Evolutionary conservation across 2,888 invertebrate genomes (phyloP).

Genomic region (Muschampia plurimacula): DNA sequence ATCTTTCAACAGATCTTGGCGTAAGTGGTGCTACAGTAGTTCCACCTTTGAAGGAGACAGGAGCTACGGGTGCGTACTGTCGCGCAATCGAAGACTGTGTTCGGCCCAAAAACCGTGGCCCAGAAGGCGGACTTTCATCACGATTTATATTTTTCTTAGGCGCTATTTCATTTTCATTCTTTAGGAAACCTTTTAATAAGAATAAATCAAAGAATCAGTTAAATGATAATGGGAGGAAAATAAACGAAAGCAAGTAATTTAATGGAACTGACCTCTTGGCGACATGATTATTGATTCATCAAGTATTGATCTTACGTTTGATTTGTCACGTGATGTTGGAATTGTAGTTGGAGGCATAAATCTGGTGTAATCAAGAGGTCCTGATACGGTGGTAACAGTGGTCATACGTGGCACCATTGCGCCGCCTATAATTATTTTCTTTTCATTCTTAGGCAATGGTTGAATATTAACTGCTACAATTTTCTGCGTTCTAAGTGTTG

Average conservation of each 20-base stretch:
- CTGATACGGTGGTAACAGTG: constrained; percentile 43
- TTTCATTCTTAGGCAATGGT: constrained; percentile 55
- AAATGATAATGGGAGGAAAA: not conserved
- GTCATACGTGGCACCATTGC: constrained; percentile 58
- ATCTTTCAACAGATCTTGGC: constrained; percentile 51
- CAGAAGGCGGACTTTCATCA: constrained; percentile 73
- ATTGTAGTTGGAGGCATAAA: constrained; percentile 66
- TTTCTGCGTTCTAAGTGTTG: constrained; percentile 55
- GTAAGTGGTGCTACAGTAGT: constrained; percentile 55
- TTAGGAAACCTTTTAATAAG: constrained; percentile 16
- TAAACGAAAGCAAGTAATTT: not conserved
- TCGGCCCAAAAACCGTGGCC: constrained; percentile 66
- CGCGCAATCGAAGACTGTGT: constrained; percentile 53
- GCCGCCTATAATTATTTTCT: constrained; percentile 73
- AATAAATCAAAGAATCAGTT: not conserved
- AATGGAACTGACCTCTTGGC: constrained; percentile 20
- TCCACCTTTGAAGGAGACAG: constrained; percentile 66
- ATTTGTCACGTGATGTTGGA: constrained; percentile 34
- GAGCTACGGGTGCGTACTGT: constrained; percentile 72
- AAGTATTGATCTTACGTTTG: constrained; percentile 6
- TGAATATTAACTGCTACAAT: constrained; percentile 71
- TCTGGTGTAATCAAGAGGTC: constrained; percentile 65
- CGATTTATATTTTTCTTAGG: constrained; percentile 55
- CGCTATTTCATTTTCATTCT: constrained; percentile 21
- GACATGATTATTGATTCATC: constrained; percentile 23